A percentile compares a stretch with the other conserved stretches of the same genome.
phyloP scores from a whole-genome alignment of 2,888 invertebrate genomes.

The Caenorhabditis japonica region DNA sequence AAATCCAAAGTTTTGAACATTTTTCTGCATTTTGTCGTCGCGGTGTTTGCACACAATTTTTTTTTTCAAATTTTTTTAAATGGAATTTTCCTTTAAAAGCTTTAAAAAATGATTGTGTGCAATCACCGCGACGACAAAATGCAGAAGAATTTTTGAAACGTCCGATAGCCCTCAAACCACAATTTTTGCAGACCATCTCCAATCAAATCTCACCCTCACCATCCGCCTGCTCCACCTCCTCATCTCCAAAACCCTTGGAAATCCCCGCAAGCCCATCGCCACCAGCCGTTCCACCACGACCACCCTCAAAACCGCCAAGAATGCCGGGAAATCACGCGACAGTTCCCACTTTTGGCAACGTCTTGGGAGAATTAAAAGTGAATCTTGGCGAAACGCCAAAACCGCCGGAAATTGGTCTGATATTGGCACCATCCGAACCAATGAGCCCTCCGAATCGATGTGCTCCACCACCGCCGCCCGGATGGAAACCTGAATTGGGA shows the following conservation, averaged over 20 bases:
- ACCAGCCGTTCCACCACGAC: slow-evolving; percentile 32
- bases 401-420: slow-evolving; percentile 35
- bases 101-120: no score
- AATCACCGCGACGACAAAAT: no score
- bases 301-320: slow-evolving; percentile 44
- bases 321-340: neutral
- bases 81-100: no score
- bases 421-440: neutral
- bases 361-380: slow-evolving; percentile 19
- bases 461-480: slow-evolving; percentile 30
- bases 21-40: no score
- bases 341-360: slow-evolving; percentile 35
- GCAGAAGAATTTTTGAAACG: no score
- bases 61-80: no score
- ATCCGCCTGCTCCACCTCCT: neutral
- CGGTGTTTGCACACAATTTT: no score
- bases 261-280: no score
- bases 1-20: no score
- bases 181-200: no score
- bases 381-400: slow-evolving; percentile 15
- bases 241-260: neutral
- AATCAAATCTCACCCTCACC: no score
- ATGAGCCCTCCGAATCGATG: slow-evolving; percentile 30
- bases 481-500: slow-evolving; percentile 37
- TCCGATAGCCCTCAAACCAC: no score